Percentiles rank a stretch among this genome's conserved stretches.
Evolutionary conservation across 2,113 vertebrate genomes (phyloP).

Genomic region (Pangasianodon hypophthalmus): DNA sequence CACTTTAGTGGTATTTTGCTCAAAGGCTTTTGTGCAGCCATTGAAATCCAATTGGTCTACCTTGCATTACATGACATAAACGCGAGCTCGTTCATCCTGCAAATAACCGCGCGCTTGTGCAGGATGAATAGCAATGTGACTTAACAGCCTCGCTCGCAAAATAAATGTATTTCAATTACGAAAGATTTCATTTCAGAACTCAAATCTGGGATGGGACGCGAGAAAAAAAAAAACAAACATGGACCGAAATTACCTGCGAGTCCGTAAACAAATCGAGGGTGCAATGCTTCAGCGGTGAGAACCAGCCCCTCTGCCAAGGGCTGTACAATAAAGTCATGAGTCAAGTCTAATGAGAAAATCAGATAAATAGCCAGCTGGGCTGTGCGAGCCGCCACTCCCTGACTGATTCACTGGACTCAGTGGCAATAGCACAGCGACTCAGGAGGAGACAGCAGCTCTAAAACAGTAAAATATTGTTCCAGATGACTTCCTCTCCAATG

Average conservation of each 20-base stretch:
- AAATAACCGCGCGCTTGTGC: slow-evolving; percentile 38
- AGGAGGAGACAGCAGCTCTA: slow-evolving; percentile 74
- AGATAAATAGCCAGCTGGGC: slow-evolving; percentile 77
- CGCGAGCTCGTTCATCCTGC: slow-evolving; percentile 43
- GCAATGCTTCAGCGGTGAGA: slow-evolving; percentile 56
- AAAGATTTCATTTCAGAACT: slow-evolving; percentile 39
- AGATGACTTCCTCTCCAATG: slow-evolving; percentile 72
- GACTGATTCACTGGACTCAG: slow-evolving; percentile 81
- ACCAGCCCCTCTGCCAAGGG: slow-evolving; percentile 63
- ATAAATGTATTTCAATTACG: slow-evolving; percentile 49
- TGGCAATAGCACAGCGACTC: slow-evolving; percentile 72
- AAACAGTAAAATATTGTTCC: slow-evolving; percentile 88
- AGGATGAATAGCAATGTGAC: slow-evolving; percentile 46
- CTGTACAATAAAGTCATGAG: slow-evolving; percentile 74
- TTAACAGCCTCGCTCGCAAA: slow-evolving; percentile 21
- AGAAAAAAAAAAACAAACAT: slow-evolving; percentile 14
- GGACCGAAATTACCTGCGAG: slow-evolving; percentile 46
- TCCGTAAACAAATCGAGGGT: slow-evolving; percentile 55
- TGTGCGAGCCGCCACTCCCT: slow-evolving; percentile 67
- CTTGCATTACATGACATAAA: slow-evolving; percentile 44
- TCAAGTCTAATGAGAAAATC: slow-evolving; percentile 81
- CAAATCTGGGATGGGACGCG: slow-evolving; percentile 12
- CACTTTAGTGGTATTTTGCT: slow-evolving; percentile 27
- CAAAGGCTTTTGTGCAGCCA: slow-evolving; percentile 36
- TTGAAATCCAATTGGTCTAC: slow-evolving; percentile 36